phyloP scores from a whole-genome alignment of 1,140 invertebrate genomes.

The Drosophila arawakana region DNA sequence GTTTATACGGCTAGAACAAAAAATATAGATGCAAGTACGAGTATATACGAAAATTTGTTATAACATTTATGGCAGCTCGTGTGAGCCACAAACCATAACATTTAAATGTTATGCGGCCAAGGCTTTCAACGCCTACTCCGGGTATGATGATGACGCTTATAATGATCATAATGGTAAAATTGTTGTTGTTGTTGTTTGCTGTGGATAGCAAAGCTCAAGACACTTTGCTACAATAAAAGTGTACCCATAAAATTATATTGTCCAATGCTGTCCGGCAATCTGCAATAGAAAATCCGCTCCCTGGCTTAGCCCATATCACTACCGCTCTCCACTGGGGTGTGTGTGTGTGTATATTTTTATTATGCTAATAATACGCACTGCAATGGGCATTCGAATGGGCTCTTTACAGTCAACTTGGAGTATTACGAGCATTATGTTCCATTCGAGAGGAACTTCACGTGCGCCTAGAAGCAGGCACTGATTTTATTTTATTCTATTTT shows the following conservation, averaged over 20 bases:
- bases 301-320: constrained; percentile 53
- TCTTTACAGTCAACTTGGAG: constrained; percentile 45
- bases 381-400: constrained; percentile 64
- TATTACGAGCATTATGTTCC: constrained; percentile 46
- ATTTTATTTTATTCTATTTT: constrained; percentile 21
- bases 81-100: constrained; percentile 60
- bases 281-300: constrained; percentile 39
- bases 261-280: constrained; percentile 58
- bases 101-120: constrained; percentile 72
- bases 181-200: constrained; percentile 46
- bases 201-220: constrained; percentile 42
- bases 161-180: constrained; percentile 42
- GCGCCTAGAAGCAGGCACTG: constrained; percentile 70
- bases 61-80: constrained; percentile 64
- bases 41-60: constrained; percentile 59
- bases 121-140: constrained; percentile 66
- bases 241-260: constrained; percentile 81
- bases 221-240: constrained; percentile 77
- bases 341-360: constrained; percentile 71
- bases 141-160: constrained; percentile 14
- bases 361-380: constrained; percentile 80
- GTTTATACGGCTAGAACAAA: constrained; percentile 29
- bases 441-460: constrained; percentile 13
- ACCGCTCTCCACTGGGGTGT: constrained; percentile 17
- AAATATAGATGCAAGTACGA: constrained; percentile 7